A percentile compares a stretch with the other conserved stretches of the same genome.
These are phyloP conservation scores for Biston betularia DNA, from an alignment of 2,888 invertebrate genomes.

Conservation along the genomic window DNA sequence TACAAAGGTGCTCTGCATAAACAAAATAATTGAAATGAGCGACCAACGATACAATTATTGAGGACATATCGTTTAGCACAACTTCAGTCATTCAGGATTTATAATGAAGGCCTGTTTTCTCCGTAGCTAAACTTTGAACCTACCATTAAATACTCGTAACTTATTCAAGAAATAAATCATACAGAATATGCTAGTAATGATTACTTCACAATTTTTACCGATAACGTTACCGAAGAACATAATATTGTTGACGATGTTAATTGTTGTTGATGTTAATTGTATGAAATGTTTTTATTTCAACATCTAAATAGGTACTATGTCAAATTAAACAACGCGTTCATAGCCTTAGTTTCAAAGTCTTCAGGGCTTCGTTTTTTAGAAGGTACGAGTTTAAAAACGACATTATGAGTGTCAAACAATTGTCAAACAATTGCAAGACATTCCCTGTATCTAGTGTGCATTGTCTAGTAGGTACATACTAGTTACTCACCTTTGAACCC, in stretches of 20 bases:
- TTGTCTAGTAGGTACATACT: not conserved
- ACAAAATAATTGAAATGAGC: constrained; percentile 37
- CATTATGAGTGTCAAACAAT: no score
- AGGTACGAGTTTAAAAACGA: no score
- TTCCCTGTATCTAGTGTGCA: no score
- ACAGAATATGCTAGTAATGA: constrained; percentile 5
- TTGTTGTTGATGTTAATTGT: no score
- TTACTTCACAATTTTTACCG: not conserved
- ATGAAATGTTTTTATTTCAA: no score
- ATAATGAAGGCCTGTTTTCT: constrained; percentile 11
- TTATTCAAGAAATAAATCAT: not conserved
- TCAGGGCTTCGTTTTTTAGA: no score
- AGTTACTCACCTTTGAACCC: constrained; percentile 48
- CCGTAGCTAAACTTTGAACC: constrained; percentile 9
- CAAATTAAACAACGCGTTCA: no score
- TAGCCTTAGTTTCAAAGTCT: no score
- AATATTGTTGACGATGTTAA: no score
- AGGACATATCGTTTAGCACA: constrained; percentile 32
- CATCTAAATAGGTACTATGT: no score
- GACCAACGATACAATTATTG: constrained; percentile 1
- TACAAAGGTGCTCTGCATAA: constrained; percentile 26
- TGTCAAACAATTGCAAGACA: not conserved
- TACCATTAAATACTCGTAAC: not conserved
- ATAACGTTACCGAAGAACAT: no score
- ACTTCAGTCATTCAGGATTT: constrained; percentile 7